Conservation (phyloP, 2,888 invertebrate genomes). For the Erebia palarica region DNA sequence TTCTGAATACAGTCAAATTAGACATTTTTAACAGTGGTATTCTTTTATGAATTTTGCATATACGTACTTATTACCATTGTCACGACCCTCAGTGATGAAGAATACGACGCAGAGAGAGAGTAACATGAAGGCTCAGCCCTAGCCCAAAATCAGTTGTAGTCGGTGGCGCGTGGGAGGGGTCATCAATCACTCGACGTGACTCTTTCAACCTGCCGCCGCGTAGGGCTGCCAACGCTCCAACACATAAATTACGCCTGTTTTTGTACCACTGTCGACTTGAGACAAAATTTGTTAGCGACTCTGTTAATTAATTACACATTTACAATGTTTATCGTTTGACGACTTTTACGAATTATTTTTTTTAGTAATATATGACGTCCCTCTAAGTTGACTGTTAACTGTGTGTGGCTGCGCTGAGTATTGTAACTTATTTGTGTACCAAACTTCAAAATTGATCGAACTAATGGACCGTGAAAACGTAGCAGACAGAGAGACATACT, state of each 20-base stretch:
- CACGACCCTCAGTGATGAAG: too few species aligned
- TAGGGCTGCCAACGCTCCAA: conserved; percentile 55
- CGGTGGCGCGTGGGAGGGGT: conserved; percentile 69
- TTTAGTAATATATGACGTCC: not conserved
- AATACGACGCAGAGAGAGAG: too few species aligned
- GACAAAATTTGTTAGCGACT: conserved; percentile 75
- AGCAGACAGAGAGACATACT: too few species aligned
- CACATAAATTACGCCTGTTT: conserved; percentile 74
- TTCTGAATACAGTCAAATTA: too few species aligned
- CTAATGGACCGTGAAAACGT: too few species aligned
- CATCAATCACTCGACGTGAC: conserved; percentile 79
- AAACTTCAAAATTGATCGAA: too few species aligned
- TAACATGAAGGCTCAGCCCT: not conserved
- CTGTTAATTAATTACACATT: conserved; percentile 71
- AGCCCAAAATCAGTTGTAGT: conserved; percentile 63
- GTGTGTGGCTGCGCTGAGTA: too few species aligned
- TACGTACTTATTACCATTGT: too few species aligned
- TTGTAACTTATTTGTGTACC: too few species aligned
- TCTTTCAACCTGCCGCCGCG: conserved; percentile 78
- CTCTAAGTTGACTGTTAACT: too few species aligned
- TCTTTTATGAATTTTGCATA: conserved; percentile 3
- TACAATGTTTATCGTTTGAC: conserved; percentile 49
- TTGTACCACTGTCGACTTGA: conserved; percentile 67
- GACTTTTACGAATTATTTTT: conserved; percentile 28
- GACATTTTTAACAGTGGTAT: not conserved